Evolutionary conservation across 2,797 vertebrate genomes (phyloP).

Genomic region (Choloepus didactylus): DNA sequence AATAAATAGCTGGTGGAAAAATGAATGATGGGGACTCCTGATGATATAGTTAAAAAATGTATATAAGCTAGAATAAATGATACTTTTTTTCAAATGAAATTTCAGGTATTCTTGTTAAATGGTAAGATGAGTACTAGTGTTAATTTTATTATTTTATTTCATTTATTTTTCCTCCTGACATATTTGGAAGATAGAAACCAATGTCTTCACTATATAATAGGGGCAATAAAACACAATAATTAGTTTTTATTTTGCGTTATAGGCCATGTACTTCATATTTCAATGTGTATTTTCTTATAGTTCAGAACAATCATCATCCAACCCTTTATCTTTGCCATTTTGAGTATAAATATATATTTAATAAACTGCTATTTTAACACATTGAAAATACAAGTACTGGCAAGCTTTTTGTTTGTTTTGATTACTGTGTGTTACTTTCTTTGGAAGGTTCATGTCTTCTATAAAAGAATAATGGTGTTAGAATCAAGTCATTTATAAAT

Average conservation of each 20-base stretch:
- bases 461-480: background rate
- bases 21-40: background rate
- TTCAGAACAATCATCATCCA: background rate
- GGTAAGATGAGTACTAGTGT: background rate
- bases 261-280: background rate
- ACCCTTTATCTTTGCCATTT: background rate
- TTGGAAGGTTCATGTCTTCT: background rate
- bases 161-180: background rate
- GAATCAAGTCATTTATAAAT: conserved; percentile 53
- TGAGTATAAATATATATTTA: conserved; percentile 23
- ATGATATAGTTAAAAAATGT: background rate
- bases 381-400: background rate
- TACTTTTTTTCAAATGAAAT: background rate
- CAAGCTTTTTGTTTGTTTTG: background rate
- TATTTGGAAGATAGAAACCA: background rate
- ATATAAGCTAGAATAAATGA: background rate
- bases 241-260: background rate
- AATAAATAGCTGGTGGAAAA: background rate
- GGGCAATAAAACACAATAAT: background rate
- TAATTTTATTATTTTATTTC: conserved; percentile 37
- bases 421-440: background rate
- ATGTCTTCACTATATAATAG: background rate
- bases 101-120: background rate
- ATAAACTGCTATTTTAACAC: background rate
- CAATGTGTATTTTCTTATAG: background rate